Evolutionary conservation across 2,113 vertebrate genomes (phyloP).

Genomic region (Epinephelus fuscoguttatus): DNA sequence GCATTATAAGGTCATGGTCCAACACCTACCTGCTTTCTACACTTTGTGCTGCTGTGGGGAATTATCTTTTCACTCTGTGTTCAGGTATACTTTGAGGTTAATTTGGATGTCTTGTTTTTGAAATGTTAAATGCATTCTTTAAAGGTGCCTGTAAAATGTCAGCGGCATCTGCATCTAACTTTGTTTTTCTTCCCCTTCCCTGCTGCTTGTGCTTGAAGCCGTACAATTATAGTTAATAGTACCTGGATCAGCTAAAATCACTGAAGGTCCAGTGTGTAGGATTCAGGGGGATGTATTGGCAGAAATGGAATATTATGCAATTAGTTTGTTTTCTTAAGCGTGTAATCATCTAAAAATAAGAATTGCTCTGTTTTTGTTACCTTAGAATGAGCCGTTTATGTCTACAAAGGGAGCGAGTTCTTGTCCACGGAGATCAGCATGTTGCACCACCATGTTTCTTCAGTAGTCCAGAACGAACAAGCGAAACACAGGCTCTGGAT

Average conservation of each 20-base stretch:
- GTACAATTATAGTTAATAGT: neutral
- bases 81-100: conserved; percentile 1
- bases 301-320: no score
- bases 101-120: conserved; percentile 4
- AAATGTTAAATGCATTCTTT: conserved; percentile 24
- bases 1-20: neutral
- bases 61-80: neutral
- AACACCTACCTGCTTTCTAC: neutral
- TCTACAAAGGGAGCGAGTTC: no score
- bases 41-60: neutral
- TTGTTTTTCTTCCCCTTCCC: neutral
- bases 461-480: no score
- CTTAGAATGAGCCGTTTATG: no score
- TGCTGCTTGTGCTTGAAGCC: neutral
- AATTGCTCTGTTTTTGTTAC: no score
- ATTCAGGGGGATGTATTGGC: no score
- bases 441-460: no score
- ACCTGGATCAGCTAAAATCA: neutral
- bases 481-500: no score
- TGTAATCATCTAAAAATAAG: no score
- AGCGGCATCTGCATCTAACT: conserved; percentile 5
- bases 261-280: neutral
- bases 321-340: no score
- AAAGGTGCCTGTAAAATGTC: conserved; percentile 26
- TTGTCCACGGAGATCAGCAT: no score